These are phyloP conservation scores for Chelmon rostratus DNA, from an alignment of 2,797 vertebrate species.

Conservation along the genomic window DNA sequence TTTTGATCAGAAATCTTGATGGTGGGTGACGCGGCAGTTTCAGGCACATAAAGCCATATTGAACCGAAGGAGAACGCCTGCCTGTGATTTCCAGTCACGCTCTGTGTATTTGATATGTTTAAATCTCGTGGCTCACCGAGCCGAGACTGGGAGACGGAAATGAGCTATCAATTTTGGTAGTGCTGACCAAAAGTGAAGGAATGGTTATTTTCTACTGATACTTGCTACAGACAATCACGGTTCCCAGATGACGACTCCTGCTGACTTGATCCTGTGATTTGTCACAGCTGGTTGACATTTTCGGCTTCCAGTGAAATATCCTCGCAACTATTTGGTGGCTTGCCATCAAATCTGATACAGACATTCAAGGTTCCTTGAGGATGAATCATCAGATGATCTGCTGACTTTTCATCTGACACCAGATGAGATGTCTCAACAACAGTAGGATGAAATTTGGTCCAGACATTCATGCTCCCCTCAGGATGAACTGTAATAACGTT, in stretches of 20 bases:
- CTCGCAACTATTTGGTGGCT: too few relatives aligned
- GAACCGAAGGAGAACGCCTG: background rate
- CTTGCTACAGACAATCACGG: background rate
- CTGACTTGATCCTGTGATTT: background rate
- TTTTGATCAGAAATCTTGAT: background rate
- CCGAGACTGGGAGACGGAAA: constrained; percentile 2
- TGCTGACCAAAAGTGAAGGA: background rate
- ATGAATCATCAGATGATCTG: background rate
- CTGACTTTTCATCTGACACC: too few relatives aligned
- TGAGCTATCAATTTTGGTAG: background rate
- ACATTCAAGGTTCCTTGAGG: too few relatives aligned
- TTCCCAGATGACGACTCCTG: background rate
- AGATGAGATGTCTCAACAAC: too few relatives aligned
- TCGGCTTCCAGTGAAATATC: too few relatives aligned
- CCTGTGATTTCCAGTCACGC: background rate
- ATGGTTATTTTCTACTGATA: background rate
- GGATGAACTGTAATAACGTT: too few relatives aligned
- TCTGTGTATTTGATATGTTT: background rate
- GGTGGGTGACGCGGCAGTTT: background rate
- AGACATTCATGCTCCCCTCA: too few relatives aligned
- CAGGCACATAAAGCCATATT: background rate
- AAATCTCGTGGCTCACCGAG: constrained; percentile 26
- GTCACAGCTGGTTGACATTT: background rate
- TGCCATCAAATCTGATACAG: too few relatives aligned
- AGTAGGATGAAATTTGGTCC: too few relatives aligned